phyloP scores from a whole-genome alignment of 1,140 invertebrate species.

The Carposina sasakii region DNA sequence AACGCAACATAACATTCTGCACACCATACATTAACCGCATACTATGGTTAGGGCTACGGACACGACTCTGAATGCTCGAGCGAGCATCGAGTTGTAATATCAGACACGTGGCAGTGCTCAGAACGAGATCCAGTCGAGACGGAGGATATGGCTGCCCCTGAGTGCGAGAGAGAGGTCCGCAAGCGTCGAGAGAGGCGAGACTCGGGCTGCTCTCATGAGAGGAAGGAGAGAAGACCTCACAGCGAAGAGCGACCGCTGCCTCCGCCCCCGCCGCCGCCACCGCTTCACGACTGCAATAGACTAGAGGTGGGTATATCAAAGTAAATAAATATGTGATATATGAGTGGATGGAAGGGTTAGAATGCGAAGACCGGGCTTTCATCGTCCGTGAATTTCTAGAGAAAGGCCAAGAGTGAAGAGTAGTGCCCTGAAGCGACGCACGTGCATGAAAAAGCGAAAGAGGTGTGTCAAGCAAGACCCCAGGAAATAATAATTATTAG shows the following conservation, averaged over 20 bases:
- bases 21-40: conserved; percentile 32
- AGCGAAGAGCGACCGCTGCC: conserved; percentile 75
- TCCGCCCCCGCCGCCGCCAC: conserved; percentile 51
- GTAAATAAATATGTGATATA: no score
- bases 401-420: no score
- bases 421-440: no score
- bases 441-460: no score
- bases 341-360: no score
- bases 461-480: no score
- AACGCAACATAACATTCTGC: no score
- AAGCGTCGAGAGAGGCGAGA: conserved; percentile 87
- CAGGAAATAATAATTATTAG: no score
- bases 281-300: conserved; percentile 57
- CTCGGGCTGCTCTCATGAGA: conserved; percentile 76
- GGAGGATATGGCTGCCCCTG: conserved; percentile 61
- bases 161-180: conserved; percentile 69
- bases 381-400: no score
- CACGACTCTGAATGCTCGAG: conserved; percentile 58
- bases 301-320: conserved; percentile 44
- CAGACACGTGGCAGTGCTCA: conserved; percentile 61
- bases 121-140: conserved; percentile 39
- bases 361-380: no score
- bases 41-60: conserved; percentile 56
- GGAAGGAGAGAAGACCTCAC: conserved; percentile 84
- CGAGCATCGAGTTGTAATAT: conserved; percentile 60